A percentile compares a stretch with the other conserved stretches of the same genome.
These are phyloP conservation scores for Agonum fuliginosum DNA, from an alignment of 2,888 invertebrate species.

Conservation along the genomic window DNA sequence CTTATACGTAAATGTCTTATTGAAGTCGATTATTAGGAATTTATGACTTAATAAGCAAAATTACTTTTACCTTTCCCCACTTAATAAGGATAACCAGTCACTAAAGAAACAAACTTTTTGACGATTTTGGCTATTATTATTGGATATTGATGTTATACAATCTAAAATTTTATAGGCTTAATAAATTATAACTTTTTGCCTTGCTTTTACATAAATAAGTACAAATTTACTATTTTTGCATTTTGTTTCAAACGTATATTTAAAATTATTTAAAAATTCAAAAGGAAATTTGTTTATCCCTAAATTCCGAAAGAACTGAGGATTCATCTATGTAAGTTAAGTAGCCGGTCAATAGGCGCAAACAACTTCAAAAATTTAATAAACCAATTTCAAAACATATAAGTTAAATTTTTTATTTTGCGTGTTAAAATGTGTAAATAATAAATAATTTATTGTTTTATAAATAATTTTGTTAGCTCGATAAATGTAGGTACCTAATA, in stretches of 20 bases:
- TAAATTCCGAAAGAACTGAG: conserved; percentile 5
- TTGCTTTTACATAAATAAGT: too few relatives aligned
- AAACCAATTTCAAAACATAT: background rate
- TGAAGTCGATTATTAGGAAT: conserved; percentile 4
- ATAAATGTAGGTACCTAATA: background rate
- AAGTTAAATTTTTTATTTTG: background rate
- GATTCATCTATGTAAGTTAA: conserved; percentile 22
- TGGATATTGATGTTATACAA: too few relatives aligned
- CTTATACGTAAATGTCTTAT: conserved; percentile 25
- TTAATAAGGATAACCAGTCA: too few relatives aligned
- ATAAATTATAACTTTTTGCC: too few relatives aligned
- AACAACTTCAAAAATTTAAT: background rate
- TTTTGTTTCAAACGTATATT: too few relatives aligned
- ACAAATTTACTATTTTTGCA: too few relatives aligned
- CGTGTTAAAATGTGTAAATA: background rate
- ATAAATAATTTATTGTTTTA: background rate
- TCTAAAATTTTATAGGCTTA: too few relatives aligned
- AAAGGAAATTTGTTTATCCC: background rate
- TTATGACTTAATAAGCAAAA: conserved; percentile 15
- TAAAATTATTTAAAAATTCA: too few relatives aligned
- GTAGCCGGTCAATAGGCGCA: conserved; percentile 33
- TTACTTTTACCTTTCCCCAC: background rate
- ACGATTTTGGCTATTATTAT: too few relatives aligned
- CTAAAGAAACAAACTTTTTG: too few relatives aligned
- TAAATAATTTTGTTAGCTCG: background rate